Percentiles rank a stretch among this genome's conserved stretches.
phyloP scores from a whole-genome alignment of 2,797 vertebrate species.

The Molothrus ater region DNA sequence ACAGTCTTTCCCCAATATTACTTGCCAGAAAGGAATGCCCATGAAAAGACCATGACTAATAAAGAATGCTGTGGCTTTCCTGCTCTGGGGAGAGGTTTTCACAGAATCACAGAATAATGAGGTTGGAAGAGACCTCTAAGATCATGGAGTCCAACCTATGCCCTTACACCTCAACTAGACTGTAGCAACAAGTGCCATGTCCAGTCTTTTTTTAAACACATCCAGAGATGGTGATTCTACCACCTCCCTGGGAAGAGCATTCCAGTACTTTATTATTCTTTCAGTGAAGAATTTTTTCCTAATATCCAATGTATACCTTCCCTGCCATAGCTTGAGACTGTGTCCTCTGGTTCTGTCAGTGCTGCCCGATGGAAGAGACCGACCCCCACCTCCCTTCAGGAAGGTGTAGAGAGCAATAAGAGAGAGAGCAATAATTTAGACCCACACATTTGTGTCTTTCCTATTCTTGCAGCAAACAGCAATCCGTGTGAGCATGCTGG shows the following conservation, averaged over 20 bases:
- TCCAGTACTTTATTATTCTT: background rate
- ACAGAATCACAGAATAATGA: background rate
- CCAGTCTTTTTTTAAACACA: background rate
- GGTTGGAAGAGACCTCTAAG: background rate
- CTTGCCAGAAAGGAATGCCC: background rate
- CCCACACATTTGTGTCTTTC: accelerated
- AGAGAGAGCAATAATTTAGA: background rate
- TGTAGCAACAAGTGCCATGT: background rate
- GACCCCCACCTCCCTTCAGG: background rate
- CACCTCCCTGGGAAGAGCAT: background rate
- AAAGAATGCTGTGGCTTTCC: background rate
- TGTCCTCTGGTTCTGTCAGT: background rate
- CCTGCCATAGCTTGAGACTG: background rate
- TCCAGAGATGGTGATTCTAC: background rate
- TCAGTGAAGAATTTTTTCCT: background rate
- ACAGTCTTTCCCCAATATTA: background rate
- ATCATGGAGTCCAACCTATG: background rate
- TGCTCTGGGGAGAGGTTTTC: background rate
- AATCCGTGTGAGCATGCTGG: constrained; percentile 93
- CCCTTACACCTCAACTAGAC: background rate
- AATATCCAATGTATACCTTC: background rate
- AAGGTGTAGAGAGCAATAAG: background rate
- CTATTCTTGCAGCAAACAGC: constrained; percentile 78
- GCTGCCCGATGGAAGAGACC: background rate
- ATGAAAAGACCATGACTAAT: background rate